Conservation (phyloP, 2,113 vertebrate species). For the Morone chrysops region DNA sequence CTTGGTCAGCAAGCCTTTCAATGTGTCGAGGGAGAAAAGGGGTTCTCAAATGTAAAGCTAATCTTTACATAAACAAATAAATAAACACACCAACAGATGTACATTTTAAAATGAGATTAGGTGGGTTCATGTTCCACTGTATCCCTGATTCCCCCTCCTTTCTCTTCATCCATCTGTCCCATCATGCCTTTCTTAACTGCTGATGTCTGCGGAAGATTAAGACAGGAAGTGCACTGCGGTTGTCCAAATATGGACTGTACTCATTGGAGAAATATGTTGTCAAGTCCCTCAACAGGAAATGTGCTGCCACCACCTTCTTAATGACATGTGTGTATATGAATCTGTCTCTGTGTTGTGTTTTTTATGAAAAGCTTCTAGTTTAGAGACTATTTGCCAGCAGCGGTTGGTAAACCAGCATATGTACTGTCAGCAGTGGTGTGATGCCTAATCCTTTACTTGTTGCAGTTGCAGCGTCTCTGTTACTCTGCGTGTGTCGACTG, state of each 20-base stretch:
- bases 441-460: neutral
- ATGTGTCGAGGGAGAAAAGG: neutral
- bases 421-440: no score
- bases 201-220: constrained; percentile 62
- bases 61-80: neutral
- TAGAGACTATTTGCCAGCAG: neutral
- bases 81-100: neutral
- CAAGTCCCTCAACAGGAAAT: constrained; percentile 57
- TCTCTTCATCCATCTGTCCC: constrained; percentile 35
- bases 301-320: constrained; percentile 55
- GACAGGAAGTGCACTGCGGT: constrained; percentile 48
- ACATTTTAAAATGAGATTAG: neutral
- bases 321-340: constrained; percentile 26
- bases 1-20: neutral
- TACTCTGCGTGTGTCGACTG: neutral
- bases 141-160: constrained; percentile 1
- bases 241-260: constrained; percentile 51
- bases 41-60: neutral
- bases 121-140: constrained; percentile 1
- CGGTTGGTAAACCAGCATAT: neutral
- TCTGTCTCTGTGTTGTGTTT: constrained; percentile 19
- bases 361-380: neutral
- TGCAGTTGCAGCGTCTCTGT: neutral
- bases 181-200: constrained; percentile 51
- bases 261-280: constrained; percentile 65